phyloP scores from a whole-genome alignment of 1,140 invertebrate genomes.

The Penaeus chinensis region DNA sequence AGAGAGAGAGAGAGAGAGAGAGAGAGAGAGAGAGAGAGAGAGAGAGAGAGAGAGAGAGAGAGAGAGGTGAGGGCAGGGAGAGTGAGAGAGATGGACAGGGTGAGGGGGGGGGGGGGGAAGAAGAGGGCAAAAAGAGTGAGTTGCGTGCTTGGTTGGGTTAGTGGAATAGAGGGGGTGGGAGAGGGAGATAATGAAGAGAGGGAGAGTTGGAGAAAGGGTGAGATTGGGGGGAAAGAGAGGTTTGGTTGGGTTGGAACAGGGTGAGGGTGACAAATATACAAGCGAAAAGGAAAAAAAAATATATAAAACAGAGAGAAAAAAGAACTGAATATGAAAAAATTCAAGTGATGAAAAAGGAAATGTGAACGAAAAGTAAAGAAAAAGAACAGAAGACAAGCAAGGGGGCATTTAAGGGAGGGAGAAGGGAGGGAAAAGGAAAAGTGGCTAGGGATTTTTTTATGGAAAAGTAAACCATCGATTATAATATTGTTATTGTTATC shows the following conservation, averaged over 20 bases:
- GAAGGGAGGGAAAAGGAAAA: neutral
- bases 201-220: neutral
- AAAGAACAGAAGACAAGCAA: neutral
- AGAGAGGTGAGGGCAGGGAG: neutral
- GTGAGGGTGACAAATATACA: neutral
- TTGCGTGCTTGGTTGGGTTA: too few species aligned
- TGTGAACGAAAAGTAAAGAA: neutral
- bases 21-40: neutral
- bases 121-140: neutral
- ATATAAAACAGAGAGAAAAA: neutral
- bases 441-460: too few species aligned
- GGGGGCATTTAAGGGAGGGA: neutral
- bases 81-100: neutral
- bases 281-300: neutral
- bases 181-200: neutral
- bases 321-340: too few species aligned
- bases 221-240: neutral
- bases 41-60: neutral
- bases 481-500: too few species aligned
- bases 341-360: neutral
- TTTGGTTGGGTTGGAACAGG: too few species aligned
- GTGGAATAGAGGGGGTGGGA: neutral
- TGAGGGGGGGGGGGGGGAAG: neutral
- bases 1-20: neutral
- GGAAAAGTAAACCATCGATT: too few species aligned